Conservation (phyloP, 2,888 invertebrate species). For the Uropetala carovei region DNA sequence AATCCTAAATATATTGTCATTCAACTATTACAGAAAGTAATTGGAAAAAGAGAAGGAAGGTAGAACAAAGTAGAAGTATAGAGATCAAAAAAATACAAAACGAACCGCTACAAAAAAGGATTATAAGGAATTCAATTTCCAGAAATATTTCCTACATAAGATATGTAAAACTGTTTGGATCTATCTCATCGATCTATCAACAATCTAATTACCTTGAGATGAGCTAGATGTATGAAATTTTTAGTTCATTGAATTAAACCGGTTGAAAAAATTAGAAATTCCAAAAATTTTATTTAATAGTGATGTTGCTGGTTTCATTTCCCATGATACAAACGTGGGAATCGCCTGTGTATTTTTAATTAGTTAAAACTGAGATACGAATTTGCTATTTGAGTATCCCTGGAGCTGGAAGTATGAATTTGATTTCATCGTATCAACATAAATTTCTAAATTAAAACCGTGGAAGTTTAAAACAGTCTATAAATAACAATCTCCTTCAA, state of each 20-base stretch:
- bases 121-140: no score
- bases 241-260: background rate
- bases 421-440: background rate
- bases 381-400: background rate
- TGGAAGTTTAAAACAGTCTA: background rate
- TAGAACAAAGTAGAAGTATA: no score
- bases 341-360: background rate
- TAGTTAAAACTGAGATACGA: background rate
- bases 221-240: background rate
- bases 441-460: background rate
- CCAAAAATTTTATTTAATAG: background rate
- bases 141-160: no score
- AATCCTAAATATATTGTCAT: no score
- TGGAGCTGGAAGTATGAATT: background rate
- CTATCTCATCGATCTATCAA: no score
- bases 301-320: background rate
- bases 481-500: background rate
- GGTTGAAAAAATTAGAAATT: background rate
- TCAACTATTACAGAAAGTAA: no score
- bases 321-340: no score
- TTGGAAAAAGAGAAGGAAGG: no score
- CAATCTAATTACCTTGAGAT: no score
- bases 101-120: no score
- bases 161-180: no score
- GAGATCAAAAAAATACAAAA: no score